Evolutionary conservation across 2,797 vertebrate genomes (phyloP), one percentile per base, ranked within the genome.

Genomic region (Anableps anableps): DNA sequence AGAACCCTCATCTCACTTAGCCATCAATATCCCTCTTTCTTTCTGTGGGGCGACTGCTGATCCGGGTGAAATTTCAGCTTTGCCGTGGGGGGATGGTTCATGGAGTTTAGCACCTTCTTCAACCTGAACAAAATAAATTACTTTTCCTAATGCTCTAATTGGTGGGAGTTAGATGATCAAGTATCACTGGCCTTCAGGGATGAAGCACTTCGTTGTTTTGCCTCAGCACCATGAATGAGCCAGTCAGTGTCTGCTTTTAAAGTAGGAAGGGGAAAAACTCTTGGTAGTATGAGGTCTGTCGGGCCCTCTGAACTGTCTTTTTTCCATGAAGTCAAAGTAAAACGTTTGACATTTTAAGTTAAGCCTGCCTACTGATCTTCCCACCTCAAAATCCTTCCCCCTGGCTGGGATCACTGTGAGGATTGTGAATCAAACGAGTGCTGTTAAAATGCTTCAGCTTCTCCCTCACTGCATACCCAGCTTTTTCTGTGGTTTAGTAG

Each of bases 1-100:
- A 70, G 90, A 83, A 91, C 80, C 91, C 78, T 85, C 72, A 83
- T 88, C 90, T 91, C 86, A 88, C 86, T 89, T 88, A 81, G 86
- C 77, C 92, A 83, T 93, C 88, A 88, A 89, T 92, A 90, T 91
- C 89, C 88, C 84, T 80, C 89, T 88, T 86, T 95, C 92, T 95
- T 91, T 94, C 91, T 76, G 86, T 94, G 93, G 92, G 94, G 94
- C 91, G 88, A 77, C 71, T 78, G 81, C 88, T 88, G 84, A 90
- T 92, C 76, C 90, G 93, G 95, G 94, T 96, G 94, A 95, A 94
- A 95, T 96, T 96, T 95, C 94, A 96, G 91, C 91, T 90, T 88
- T 84, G 87, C 87, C 88, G 92, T 95, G 94, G 94, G 90, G 92
- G 92, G 94, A 94, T 93, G 93, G 91, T 95, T 94, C 94, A 92